phyloP scores from a whole-genome alignment of 2,888 invertebrate species.

The Teinopalpus imperialis region DNA sequence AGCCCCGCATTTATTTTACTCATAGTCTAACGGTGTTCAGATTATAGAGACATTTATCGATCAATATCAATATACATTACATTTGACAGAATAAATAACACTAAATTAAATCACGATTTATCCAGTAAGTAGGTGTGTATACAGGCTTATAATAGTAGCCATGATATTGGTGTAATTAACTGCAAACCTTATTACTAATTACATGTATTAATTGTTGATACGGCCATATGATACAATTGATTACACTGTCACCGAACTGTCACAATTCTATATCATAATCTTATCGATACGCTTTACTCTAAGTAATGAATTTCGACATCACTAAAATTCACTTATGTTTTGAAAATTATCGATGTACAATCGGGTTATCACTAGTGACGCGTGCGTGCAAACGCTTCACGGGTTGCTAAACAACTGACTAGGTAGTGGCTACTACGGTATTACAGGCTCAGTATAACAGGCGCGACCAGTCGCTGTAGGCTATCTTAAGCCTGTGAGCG shows the following conservation, averaged over 20 bases:
- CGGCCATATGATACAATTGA: constrained; percentile 24
- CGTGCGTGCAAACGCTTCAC: constrained; percentile 62
- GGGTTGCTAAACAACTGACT: constrained; percentile 61
- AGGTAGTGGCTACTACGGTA: constrained; percentile 15
- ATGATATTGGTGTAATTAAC: constrained; percentile 31
- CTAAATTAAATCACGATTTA: not conserved
- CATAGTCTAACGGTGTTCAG: constrained; percentile 20
- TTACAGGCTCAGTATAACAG: constrained; percentile 32
- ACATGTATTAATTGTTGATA: constrained; percentile 30
- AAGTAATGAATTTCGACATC: constrained; percentile 11
- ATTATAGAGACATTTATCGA: constrained; percentile 25
- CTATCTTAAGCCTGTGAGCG: constrained; percentile 36
- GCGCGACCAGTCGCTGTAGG: constrained; percentile 44
- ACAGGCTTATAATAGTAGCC: constrained; percentile 3
- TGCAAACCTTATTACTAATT: constrained; percentile 32
- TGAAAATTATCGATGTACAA: constrained; percentile 29
- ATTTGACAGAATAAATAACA: constrained; percentile 15
- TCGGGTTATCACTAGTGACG: constrained; percentile 27
- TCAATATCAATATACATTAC: constrained; percentile 18
- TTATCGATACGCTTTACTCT: constrained; percentile 12
- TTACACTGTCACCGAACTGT: constrained; percentile 32
- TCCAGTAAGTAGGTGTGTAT: not conserved
- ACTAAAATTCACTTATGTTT: constrained; percentile 31
- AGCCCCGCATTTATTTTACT: constrained; percentile 12
- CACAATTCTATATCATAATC: constrained; percentile 16